Evolutionary conservation across 1,140 invertebrate species (phyloP).

Genomic region (Frieseomelitta varia): DNA sequence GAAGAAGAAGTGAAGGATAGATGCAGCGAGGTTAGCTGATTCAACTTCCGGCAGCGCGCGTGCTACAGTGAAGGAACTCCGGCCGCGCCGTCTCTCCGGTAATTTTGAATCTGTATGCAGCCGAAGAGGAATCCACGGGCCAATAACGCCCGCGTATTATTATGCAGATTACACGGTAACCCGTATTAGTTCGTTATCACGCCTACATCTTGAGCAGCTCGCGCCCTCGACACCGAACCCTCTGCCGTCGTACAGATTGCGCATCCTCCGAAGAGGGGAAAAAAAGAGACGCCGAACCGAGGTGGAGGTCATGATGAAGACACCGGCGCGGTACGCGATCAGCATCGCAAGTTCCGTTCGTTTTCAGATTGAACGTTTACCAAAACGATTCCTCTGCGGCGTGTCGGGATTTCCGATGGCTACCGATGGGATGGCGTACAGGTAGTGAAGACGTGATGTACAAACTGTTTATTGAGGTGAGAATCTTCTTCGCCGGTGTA

Average conservation of each 20-base stretch:
- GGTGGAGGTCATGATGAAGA: constrained; percentile 43
- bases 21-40: constrained; percentile 44
- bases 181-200: constrained; percentile 81
- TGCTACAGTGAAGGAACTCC: constrained; percentile 33
- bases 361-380: constrained; percentile 22
- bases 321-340: constrained; percentile 21
- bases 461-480: neutral
- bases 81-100: constrained; percentile 60
- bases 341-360: constrained; percentile 33
- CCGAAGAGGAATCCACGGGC: constrained; percentile 78
- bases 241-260: constrained; percentile 48
- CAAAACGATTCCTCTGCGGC: constrained; percentile 2
- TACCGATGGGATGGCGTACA: too few species aligned
- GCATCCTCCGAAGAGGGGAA: constrained; percentile 17
- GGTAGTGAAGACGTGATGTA: too few species aligned
- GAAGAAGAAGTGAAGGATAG: constrained; percentile 24
- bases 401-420: neutral
- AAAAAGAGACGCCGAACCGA: neutral
- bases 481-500: neutral
- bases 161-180: constrained; percentile 81
- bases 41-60: constrained; percentile 52
- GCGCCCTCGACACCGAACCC: constrained; percentile 18
- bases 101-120: constrained; percentile 82
- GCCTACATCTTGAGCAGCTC: constrained; percentile 78
- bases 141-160: constrained; percentile 79